These are phyloP conservation scores for Petrocephalus zakoni DNA, from an alignment of 2,113 vertebrate species.

Conservation along the genomic window DNA sequence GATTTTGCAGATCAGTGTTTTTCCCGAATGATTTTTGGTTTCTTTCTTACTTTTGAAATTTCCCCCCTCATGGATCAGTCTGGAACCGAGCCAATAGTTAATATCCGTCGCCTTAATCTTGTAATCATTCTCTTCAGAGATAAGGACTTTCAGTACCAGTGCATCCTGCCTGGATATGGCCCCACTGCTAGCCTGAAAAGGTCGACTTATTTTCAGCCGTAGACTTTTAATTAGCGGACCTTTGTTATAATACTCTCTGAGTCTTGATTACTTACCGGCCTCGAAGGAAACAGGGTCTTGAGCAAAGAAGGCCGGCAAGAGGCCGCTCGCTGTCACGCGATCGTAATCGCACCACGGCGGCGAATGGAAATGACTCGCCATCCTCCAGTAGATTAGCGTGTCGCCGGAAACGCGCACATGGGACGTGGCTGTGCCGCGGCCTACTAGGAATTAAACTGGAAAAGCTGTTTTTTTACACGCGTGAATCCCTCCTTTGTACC, in stretches of 20 bases:
- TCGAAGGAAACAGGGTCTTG: background rate
- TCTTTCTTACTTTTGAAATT: background rate
- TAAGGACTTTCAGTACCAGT: background rate
- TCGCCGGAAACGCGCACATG: background rate
- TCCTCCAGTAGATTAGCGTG: background rate
- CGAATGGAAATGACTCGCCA: background rate
- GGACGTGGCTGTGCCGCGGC: background rate
- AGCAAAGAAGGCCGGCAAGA: background rate
- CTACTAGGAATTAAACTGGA: background rate
- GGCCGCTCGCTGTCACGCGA: background rate
- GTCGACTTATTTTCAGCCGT: background rate
- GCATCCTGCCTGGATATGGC: background rate
- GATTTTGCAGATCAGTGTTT: background rate
- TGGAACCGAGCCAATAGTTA: background rate
- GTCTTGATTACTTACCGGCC: background rate
- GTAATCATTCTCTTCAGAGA: slow-evolving; percentile 1
- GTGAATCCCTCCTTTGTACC: background rate
- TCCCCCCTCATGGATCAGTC: background rate
- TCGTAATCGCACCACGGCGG: background rate
- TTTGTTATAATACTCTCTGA: background rate
- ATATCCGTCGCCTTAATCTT: background rate
- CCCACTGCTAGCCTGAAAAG: background rate
- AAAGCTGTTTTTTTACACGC: background rate
- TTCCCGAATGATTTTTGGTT: background rate
- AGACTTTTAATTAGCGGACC: background rate